These are phyloP conservation scores for Baronia brevicornis DNA, from an alignment of 2,888 invertebrate species.

Conservation along the genomic window DNA sequence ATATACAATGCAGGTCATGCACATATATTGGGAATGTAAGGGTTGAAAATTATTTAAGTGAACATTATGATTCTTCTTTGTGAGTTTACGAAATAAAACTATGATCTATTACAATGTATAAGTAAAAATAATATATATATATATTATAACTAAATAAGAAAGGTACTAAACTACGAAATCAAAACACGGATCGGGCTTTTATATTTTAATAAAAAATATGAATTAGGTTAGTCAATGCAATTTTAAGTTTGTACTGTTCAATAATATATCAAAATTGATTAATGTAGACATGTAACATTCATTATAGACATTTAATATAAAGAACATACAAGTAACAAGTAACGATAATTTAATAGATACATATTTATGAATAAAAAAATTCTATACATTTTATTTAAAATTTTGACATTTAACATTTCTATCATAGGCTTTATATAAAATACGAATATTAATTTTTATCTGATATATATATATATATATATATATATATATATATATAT, in stretches of 20 bases:
- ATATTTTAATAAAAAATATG: conserved; percentile 68
- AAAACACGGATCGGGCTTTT: conserved; percentile 70
- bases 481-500: conserved; percentile 4
- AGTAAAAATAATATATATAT: conserved; percentile 2
- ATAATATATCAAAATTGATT: conserved; percentile 22
- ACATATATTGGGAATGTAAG: conserved; percentile 31
- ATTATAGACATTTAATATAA: no score
- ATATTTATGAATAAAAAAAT: no score
- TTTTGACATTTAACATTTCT: no score
- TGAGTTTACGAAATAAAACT: conserved; percentile 7
- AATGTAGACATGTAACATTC: no score
- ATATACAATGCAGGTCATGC: conserved; percentile 71
- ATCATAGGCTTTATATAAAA: no score
- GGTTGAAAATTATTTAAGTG: conserved; percentile 25
- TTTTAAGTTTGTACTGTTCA: conserved; percentile 31
- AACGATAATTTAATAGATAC: no score
- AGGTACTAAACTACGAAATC: conserved; percentile 73
- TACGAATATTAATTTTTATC: no score
- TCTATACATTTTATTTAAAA: no score
- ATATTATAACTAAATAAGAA: conserved; percentile 25
- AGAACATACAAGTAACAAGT: no score
- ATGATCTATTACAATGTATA: conserved; percentile 3
- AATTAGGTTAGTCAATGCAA: conserved; percentile 57
- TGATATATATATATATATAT: no score
- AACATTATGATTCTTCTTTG: conserved; percentile 11